Evolutionary conservation across 2,888 invertebrate species (phyloP), one percentile per base, ranked within the genome.

Genomic region (Philereme vetulata): DNA sequence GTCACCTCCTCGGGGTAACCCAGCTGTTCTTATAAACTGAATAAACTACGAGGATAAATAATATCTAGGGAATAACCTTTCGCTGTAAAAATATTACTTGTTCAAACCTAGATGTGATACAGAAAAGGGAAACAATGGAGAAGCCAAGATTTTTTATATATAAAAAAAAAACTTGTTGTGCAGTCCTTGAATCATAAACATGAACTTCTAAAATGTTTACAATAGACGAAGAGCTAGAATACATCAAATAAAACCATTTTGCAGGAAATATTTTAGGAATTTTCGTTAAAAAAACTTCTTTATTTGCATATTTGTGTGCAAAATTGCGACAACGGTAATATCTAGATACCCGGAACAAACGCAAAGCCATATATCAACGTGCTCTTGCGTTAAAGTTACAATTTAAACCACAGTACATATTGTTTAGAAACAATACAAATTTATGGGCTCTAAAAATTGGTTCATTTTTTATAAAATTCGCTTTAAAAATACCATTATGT

Each of bases 401-500:
- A 47, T 68, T 66, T 60, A 44, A 62, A 68, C 71, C 68, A 55
- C 68, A 66, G 56, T 35, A 42, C 40, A 57, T 53, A 60, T 56
- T 69, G 62, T 62, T 38, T 35, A 45, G 4, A 32, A 54, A 64
- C 63, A 62, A 66, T 51, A 46, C 52, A 36, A 48, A 45, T 52
- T 49, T 53, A 43, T 8, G 40, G 38, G n/a, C 55, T 21, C 33
- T 55, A 60, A 62, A 65, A 65, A 65, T 56, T 69, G 60, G 62
- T 64, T 63, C 67, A 70, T 51, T 71, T 72, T 65, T 70, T 67
- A 38, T 58, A 32, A 62, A 68, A 66, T 66, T 63, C 46, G 59
- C 60, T 40, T 4, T 4, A 42, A n/a, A n/a, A n/a, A 42, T n/a
- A n/a, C 4, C n/a, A 42, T 42, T n/a, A n/a, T 10, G n/a, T 4